Evolutionary conservation across 2,113 vertebrate species (phyloP), one percentile per base, ranked within the genome.

Genomic region (Crotalus viridis): DNA sequence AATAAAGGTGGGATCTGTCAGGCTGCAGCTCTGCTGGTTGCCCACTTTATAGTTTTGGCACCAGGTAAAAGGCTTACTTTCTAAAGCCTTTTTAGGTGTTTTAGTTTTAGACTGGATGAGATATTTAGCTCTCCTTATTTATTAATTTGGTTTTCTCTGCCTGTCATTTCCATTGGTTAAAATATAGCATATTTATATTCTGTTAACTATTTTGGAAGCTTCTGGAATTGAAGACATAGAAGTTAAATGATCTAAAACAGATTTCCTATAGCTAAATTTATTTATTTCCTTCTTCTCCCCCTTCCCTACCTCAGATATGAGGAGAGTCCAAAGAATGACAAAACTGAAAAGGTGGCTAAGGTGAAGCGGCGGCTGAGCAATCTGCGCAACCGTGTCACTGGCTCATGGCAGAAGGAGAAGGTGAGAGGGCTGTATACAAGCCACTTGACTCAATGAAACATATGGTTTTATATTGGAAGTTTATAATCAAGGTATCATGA

Each of bases 361-460:
- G 99, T 99, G 96, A 99, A 98, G 96, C 97, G 99, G 17, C 99
- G 98, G 0, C 98, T 99, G 90, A 99, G 99, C 94, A 99, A 98
- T 10, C 97, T 99, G 92, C 98, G 98, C 95, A 99, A 95, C 97
- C 97, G 99, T 24, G 95, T 99, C 97, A 98, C 99, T 0, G 98
- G 99, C 26, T 99, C 98, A 94, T 98, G 98, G 98, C 99, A 98
- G 95, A 99, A 99, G 97, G 99, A 99, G 81, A 99, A 98, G 99
- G 99, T 99, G 93, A 96, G 96, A 48, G 61, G n/a, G 4, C 56
- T 1, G 10, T 39, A 3, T 39, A 21, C 39, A 81, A 81, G 39
- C 15, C 17, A 81, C 33, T 81, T 8, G 17, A 9, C 74, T 39
- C n/a, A 81, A 39, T 81, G 33, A 81, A 81, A 81, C 7, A 21